Evolutionary conservation across 1,140 invertebrate species (phyloP).

Genomic region (Asbolus verrucosus): DNA sequence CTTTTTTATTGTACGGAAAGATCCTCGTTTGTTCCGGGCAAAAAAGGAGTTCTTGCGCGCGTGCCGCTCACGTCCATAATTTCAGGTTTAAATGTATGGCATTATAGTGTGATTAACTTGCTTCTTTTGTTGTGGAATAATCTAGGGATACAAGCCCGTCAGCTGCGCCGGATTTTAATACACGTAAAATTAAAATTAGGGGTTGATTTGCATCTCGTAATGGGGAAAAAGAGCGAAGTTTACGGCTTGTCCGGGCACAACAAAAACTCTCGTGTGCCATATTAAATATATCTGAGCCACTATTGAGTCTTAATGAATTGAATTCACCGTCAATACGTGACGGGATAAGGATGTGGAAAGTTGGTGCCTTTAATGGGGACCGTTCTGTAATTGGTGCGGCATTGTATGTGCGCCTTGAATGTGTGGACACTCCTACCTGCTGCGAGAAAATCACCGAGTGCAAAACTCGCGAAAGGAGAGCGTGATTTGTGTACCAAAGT

Average conservation of each 20-base stretch:
- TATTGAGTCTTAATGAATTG: conserved; percentile 56
- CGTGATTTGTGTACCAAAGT: conserved; percentile 59
- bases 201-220: conserved; percentile 72
- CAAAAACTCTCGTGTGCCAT: too few relatives aligned
- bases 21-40: too few relatives aligned
- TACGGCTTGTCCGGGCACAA: too few relatives aligned
- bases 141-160: conserved; percentile 62
- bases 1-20: too few relatives aligned
- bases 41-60: conserved; percentile 4
- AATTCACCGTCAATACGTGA: conserved; percentile 57
- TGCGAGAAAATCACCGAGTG: not conserved
- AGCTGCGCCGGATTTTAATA: conserved; percentile 71
- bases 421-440: conserved; percentile 61
- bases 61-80: conserved; percentile 43
- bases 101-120: conserved; percentile 59
- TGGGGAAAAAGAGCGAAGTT: conserved; percentile 66
- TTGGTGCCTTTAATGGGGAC: conserved; percentile 51
- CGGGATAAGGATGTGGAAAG: conserved; percentile 53
- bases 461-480: too few relatives aligned
- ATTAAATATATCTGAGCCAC: conserved; percentile 53
- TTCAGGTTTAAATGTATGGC: conserved; percentile 56
- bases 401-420: too few relatives aligned
- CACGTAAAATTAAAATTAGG: conserved; percentile 73
- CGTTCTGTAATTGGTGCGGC: conserved; percentile 56
- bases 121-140: conserved; percentile 61